phyloP scores from a whole-genome alignment of 2,113 vertebrate genomes.

The Apus apus region DNA sequence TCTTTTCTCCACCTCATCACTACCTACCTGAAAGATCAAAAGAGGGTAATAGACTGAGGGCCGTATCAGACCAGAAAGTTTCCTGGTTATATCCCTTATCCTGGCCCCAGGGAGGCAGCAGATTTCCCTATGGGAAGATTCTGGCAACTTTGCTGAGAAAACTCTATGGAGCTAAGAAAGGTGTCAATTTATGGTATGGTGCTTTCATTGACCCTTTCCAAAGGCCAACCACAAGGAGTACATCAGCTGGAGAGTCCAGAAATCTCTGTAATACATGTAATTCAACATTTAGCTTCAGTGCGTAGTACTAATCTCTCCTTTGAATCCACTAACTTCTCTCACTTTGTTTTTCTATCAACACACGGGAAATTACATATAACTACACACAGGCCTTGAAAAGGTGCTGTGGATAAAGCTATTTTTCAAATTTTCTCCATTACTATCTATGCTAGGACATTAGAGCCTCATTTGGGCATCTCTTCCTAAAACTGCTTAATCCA shows the following conservation, averaged over 20 bases:
- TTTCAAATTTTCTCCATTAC: not conserved
- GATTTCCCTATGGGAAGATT: too few relatives aligned
- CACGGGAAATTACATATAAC: not conserved
- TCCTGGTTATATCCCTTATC: too few relatives aligned
- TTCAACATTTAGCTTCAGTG: not conserved
- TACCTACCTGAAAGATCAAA: too few relatives aligned
- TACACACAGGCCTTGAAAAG: not conserved
- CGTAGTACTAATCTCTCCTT: not conserved
- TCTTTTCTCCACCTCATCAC: too few relatives aligned
- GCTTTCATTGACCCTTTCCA: not conserved
- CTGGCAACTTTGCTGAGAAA: not conserved
- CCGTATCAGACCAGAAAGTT: too few relatives aligned
- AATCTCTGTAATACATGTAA: not conserved
- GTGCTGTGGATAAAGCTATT: not conserved
- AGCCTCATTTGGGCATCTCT: not conserved
- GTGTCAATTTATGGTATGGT: not conserved
- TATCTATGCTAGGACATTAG: not conserved
- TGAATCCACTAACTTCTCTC: not conserved
- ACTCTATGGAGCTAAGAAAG: not conserved
- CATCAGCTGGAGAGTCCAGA: not conserved
- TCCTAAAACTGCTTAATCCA: not conserved
- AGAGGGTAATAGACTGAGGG: too few relatives aligned
- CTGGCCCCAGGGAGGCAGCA: too few relatives aligned
- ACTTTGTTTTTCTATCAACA: not conserved
- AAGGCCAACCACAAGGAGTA: not conserved